These are phyloP conservation scores for Tenthredo scrophulariae DNA, from an alignment of 2,888 invertebrate genomes.

Conservation along the genomic window DNA sequence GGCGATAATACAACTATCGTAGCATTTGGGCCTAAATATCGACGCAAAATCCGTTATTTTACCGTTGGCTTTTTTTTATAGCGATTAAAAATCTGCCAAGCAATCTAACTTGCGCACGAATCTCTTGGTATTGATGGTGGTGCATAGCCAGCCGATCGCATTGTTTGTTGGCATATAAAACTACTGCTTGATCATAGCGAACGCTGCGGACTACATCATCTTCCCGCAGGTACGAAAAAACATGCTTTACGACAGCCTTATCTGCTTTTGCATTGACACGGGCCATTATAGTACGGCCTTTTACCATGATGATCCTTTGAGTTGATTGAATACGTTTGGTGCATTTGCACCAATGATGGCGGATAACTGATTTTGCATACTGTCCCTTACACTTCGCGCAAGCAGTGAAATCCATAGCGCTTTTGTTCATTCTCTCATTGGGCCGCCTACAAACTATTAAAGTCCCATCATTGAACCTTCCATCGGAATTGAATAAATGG, in stretches of 20 bases:
- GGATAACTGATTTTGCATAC: not conserved
- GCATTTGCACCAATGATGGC: not conserved
- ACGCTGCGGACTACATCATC: no score
- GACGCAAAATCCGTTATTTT: constrained; percentile 22
- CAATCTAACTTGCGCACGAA: constrained; percentile 24
- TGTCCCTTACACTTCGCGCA: constrained; percentile 10
- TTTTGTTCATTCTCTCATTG: no score
- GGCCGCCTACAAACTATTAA: no score
- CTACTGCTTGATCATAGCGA: constrained; percentile 48
- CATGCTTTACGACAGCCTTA: constrained; percentile 26
- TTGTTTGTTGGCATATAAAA: constrained; percentile 51
- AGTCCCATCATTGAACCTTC: no score
- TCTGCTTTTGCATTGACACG: constrained; percentile 21
- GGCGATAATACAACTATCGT: constrained; percentile 12
- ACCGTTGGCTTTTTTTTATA: constrained; percentile 46
- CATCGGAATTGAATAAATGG: no score
- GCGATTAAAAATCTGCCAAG: constrained; percentile 52
- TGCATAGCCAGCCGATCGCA: constrained; percentile 43
- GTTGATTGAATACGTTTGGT: not conserved
- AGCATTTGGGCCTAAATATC: constrained; percentile 30
- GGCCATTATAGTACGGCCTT: not conserved
- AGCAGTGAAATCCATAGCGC: constrained; percentile 1
- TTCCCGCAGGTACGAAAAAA: constrained; percentile 47
- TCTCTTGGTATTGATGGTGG: constrained; percentile 2
- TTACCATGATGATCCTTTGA: constrained; percentile 31